Percentiles rank a stretch among this genome's conserved stretches.
Conservation (phyloP, 1,140 invertebrate genomes). For the Polyergus mexicanus region DNA sequence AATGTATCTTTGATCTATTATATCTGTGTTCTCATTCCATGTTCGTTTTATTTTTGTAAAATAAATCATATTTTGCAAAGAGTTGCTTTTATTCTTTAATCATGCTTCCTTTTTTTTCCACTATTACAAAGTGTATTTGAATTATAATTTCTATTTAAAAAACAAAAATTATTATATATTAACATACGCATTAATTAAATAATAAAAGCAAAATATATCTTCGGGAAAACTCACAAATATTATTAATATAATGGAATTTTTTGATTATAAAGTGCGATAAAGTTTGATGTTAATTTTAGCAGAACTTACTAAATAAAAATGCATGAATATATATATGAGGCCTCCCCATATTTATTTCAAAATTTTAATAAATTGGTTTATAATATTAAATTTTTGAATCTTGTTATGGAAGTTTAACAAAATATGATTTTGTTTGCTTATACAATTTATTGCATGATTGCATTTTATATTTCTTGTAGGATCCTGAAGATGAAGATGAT, state of each 20-base stretch:
- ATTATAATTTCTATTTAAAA: conserved; percentile 29
- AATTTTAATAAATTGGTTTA: neutral
- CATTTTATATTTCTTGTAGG: conserved; percentile 75
- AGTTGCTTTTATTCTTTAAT: conserved; percentile 76
- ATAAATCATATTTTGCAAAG: conserved; percentile 80
- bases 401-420: neutral
- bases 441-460: conserved; percentile 3
- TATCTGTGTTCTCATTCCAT: conserved; percentile 70
- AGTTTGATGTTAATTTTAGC: neutral
- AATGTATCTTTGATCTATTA: conserved; percentile 61
- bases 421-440: neutral
- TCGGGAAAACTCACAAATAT: neutral
- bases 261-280: neutral
- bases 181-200: neutral
- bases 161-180: neutral
- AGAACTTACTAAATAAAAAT: neutral
- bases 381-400: conserved; percentile 19
- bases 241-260: neutral
- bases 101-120: conserved; percentile 71
- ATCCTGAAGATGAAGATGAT: conserved; percentile 84
- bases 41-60: conserved; percentile 78
- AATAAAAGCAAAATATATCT: neutral
- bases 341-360: conserved; percentile 10
- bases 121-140: neutral
- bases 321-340: conserved; percentile 2